Evolutionary conservation across 2,888 invertebrate genomes (phyloP).

Genomic region (Apotomis capreana): DNA sequence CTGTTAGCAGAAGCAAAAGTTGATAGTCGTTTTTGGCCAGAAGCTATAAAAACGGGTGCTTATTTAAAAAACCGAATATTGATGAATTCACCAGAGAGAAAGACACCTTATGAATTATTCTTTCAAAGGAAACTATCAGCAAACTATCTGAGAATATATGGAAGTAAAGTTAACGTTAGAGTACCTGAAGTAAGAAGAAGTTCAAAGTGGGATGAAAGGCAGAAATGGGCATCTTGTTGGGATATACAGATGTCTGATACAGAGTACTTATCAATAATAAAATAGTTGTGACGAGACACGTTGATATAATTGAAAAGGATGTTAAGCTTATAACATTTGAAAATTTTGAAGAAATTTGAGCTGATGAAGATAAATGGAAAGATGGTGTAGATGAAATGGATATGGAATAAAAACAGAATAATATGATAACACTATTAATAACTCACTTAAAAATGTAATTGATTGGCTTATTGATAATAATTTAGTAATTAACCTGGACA

Average conservation of each 20-base stretch:
- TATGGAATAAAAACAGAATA: too few relatives aligned
- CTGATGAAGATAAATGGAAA: not conserved
- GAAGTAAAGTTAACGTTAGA: conserved; percentile 51
- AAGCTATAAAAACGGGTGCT: conserved; percentile 42
- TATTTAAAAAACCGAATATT: conserved; percentile 42
- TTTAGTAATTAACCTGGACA: not conserved
- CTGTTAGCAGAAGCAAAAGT: conserved; percentile 42
- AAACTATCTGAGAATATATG: conserved; percentile 49
- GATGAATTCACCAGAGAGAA: conserved; percentile 6
- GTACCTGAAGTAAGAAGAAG: conserved; percentile 49
- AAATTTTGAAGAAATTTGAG: conserved; percentile 26
- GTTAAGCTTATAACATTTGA: conserved; percentile 44
- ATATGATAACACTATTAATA: not conserved
- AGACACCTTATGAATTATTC: conserved; percentile 50
- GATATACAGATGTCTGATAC: conserved; percentile 51
- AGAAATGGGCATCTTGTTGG: conserved; percentile 47
- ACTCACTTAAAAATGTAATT: not conserved
- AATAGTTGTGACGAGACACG: conserved; percentile 49
- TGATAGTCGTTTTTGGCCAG: conserved; percentile 42
- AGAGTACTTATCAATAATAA: conserved; percentile 49
- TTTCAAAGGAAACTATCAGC: conserved; percentile 47
- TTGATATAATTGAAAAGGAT: conserved; percentile 49
- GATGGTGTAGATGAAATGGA: not conserved
- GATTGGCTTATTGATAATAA: not conserved
- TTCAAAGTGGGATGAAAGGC: conserved; percentile 52